A percentile compares a stretch with the other conserved stretches of the same genome.
phyloP scores from a whole-genome alignment of 2,113 vertebrate genomes.

The Hyla sarda region DNA sequence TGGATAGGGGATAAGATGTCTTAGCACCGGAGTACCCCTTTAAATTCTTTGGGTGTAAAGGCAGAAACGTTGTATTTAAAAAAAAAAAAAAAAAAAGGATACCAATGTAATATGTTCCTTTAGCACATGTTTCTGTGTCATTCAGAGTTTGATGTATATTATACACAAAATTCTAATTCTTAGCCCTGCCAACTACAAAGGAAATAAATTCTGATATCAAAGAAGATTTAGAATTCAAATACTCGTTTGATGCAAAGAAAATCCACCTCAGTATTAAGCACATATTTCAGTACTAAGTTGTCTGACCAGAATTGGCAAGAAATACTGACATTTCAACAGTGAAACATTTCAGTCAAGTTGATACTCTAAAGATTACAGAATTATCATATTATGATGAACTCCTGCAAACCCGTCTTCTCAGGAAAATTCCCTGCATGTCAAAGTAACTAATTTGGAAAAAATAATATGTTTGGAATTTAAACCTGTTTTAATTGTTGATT shows the following conservation, averaged over 20 bases:
- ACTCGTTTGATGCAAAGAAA: conserved; percentile 52
- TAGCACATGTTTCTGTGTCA: neutral
- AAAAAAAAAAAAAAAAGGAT: too few species aligned
- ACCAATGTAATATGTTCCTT: neutral
- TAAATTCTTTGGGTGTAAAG: neutral
- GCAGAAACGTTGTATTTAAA: neutral
- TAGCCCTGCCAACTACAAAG: conserved; percentile 4
- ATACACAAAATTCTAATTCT: conserved; percentile 13
- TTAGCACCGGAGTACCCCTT: too few species aligned
- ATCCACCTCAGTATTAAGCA: conserved; percentile 38
- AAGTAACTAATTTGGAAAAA: neutral
- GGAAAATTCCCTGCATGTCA: neutral
- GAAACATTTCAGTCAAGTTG: conserved; percentile 15
- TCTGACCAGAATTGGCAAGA: conserved; percentile 23
- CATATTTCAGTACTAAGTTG: conserved; percentile 27
- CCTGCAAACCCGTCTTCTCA: neutral
- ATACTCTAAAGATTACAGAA: conserved; percentile 32
- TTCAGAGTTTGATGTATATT: conserved; percentile 2
- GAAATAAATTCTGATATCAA: conserved; percentile 40
- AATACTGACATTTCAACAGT: conserved; percentile 33
- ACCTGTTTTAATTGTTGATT: neutral
- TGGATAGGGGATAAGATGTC: too few species aligned
- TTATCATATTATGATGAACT: conserved; percentile 40
- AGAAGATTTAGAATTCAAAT: conserved; percentile 43
- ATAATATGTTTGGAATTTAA: neutral